Evolutionary conservation across 1,140 invertebrate species (phyloP).

Genomic region (Bombus sibiricus): DNA sequence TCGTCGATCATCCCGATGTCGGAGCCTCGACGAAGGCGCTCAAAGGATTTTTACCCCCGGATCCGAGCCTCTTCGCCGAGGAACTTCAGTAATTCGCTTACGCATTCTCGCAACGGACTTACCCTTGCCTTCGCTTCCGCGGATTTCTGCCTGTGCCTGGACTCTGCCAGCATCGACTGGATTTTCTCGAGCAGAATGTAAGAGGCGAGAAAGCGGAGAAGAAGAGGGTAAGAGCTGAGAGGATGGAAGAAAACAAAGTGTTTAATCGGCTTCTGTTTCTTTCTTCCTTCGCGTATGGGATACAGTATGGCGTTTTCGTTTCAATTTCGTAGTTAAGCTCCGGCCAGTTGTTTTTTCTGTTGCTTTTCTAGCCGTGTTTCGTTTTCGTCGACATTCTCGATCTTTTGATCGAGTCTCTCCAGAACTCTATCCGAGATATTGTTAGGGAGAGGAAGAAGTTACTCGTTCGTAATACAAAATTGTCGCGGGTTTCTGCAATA

Average conservation of each 20-base stretch:
- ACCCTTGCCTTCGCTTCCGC: slow-evolving; percentile 45
- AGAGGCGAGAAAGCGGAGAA: not conserved
- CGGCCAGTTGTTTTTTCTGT: no score
- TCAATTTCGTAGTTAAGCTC: not conserved
- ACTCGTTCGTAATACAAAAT: not conserved
- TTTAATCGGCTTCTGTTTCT: slow-evolving; percentile 53
- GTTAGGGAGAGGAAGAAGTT: not conserved
- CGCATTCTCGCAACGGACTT: slow-evolving; percentile 71
- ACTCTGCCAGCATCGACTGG: not conserved
- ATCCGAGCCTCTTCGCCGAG: slow-evolving; percentile 56
- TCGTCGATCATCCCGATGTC: slow-evolving; percentile 15
- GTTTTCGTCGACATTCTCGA: not conserved
- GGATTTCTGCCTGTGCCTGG: slow-evolving; percentile 30
- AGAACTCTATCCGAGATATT: not conserved
- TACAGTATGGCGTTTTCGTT: slow-evolving; percentile 1
- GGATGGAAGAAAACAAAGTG: slow-evolving; percentile 8
- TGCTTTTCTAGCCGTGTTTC: not conserved
- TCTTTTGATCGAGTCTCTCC: not conserved
- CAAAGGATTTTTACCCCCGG: slow-evolving; percentile 47
- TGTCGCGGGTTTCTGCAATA: not conserved
- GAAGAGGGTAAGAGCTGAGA: not conserved
- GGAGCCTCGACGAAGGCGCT: slow-evolving; percentile 30
- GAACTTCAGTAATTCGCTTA: slow-evolving; percentile 76
- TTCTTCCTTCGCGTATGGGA: not conserved
- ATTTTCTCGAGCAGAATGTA: slow-evolving; percentile 41